Evolutionary conservation across 1,140 invertebrate genomes (phyloP).

Genomic region (Chironomus striatipennis): DNA sequence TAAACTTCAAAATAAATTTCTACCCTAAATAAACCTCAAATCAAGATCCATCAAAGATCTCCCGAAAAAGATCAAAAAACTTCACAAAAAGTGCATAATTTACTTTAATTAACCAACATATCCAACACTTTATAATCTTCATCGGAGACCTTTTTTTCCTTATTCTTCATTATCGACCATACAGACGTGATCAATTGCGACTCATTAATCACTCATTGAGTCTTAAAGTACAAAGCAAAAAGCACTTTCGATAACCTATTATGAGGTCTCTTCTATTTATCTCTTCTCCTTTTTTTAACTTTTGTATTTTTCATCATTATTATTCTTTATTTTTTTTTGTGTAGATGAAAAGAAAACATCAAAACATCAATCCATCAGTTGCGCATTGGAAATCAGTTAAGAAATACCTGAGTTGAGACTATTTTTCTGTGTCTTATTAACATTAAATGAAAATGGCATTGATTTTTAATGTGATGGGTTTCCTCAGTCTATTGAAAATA

Average conservation of each 20-base stretch:
- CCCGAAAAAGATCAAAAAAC: not conserved
- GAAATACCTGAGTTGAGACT: not conserved
- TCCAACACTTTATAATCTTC: not conserved
- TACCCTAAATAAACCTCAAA: too few relatives aligned
- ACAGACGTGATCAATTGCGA: constrained; percentile 16
- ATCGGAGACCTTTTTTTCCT: constrained; percentile 1
- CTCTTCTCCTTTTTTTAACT: constrained; percentile 4
- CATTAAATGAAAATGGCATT: constrained; percentile 9
- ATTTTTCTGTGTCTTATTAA: not conserved
- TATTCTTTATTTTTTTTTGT: not conserved
- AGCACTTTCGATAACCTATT: not conserved
- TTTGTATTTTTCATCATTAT: not conserved
- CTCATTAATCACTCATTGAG: constrained; percentile 20
- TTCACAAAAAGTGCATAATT: not conserved
- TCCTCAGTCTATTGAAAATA: not conserved
- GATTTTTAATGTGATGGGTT: not conserved
- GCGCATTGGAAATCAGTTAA: not conserved
- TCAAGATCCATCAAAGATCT: not conserved
- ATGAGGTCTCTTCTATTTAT: not conserved
- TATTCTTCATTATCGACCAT: not conserved
- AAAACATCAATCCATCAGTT: constrained; percentile 18
- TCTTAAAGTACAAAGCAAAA: not conserved
- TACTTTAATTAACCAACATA: not conserved
- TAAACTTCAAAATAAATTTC: too few relatives aligned
- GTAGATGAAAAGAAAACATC: constrained; percentile 13